Evolutionary conservation across 2,113 vertebrate genomes (phyloP), one percentile per base, ranked within the genome.

Genomic region (Indicator maculatus): DNA sequence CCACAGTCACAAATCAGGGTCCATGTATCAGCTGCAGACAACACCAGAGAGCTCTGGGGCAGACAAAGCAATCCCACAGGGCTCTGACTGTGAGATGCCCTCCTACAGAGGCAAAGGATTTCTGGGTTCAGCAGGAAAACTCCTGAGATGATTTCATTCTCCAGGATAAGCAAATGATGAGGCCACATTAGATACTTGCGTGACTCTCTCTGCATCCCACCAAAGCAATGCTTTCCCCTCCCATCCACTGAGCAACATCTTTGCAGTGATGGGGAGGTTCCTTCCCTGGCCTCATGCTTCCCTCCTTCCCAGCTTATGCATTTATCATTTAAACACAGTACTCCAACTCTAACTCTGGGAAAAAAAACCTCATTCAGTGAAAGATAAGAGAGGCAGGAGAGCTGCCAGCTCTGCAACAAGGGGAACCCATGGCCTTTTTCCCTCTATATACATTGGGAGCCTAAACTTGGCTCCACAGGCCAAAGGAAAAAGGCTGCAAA

Each of bases 311-410:
- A 88, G 74, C 45, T 86, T 70, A 41, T 66, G 39, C 41, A 24
- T 83, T 86, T 88, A 5, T 77, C 85, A 73, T 92, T 96, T 76
- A 85, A 84, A 74, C 81, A 66, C 4, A 66, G 66, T 74, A 67
- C 87, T 93, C 91, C 93, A 89, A 91, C 89, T 93, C 78, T 67
- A 38, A 4, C 13, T 64, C 64, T 91, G 67, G 67, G 87, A 28
- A 72, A 36, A 61, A 82, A 55, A 33, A 60, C 21, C 27, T 45
- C 45, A 4, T 31, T 92, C 18, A 6, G 75, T 0, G 8, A 66
- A 67, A 92, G 95, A 94, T 77, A 96, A 93, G 84, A 84, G 89
- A 71, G 31, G 60, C 59, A 89, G 93, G 91, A 96, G 82, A 74
- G 67, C 87, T 93, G 95, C 94, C 95, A 93, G 91, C 66, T 64